These are phyloP conservation scores for Microplitis demolitor DNA, from an alignment of 1,140 invertebrate genomes.

Conservation along the genomic window DNA sequence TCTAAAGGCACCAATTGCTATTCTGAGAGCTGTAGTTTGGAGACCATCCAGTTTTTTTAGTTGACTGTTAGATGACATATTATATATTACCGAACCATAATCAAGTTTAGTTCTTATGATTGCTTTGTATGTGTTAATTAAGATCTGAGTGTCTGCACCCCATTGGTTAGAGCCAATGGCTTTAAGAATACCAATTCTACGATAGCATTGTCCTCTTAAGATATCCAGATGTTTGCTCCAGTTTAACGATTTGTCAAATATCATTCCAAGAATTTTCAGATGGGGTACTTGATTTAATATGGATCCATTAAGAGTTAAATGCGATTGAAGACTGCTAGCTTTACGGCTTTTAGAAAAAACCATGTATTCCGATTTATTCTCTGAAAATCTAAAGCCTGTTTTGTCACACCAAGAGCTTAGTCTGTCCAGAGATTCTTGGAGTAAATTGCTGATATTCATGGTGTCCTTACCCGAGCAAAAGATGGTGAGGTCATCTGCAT, in stretches of 20 bases:
- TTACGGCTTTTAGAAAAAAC: too few relatives aligned
- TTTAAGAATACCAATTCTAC: conserved; percentile 29
- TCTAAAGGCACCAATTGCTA: background rate
- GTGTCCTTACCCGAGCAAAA: too few relatives aligned
- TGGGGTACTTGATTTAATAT: background rate
- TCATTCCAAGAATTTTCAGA: background rate
- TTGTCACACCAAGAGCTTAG: too few relatives aligned
- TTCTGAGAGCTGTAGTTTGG: conserved; percentile 1
- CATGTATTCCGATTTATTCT: too few relatives aligned
- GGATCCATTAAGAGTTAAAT: background rate
- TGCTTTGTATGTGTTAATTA: conserved; percentile 30
- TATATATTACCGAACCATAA: conserved; percentile 36
- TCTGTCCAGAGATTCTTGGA: too few relatives aligned
- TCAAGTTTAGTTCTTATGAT: conserved; percentile 36
- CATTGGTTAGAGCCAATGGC: background rate
- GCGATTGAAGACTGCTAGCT: too few relatives aligned
- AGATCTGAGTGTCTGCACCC: conserved; percentile 20
- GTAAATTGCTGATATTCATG: too few relatives aligned
- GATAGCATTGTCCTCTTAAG: conserved; percentile 25
- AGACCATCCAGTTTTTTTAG: conserved; percentile 29
- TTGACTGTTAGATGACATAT: conserved; percentile 27
- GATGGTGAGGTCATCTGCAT: too few relatives aligned
- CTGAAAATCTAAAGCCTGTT: too few relatives aligned
- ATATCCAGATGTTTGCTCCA: conserved; percentile 27
- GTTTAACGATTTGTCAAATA: conserved; percentile 14